Base-by-base conservation (phyloP, 2,888 invertebrate genomes). In the Sarcophaga variegata region DNA sequence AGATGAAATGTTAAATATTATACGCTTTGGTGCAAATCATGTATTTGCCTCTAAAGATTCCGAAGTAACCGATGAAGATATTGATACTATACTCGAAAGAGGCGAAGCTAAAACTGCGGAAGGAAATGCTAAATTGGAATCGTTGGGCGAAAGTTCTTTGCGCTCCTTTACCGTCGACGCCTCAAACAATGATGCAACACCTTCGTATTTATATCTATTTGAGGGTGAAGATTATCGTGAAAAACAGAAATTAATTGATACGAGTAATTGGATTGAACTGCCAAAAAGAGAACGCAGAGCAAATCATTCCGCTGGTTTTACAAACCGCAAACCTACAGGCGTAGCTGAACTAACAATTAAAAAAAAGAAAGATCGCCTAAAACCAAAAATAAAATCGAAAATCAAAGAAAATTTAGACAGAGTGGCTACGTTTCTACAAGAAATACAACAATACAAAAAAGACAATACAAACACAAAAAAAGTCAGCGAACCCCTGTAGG, bases 1-100 rank as follows among this genome's bases (percentile, higher is more conserved):
- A 92, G 99, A 99, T 90, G 99, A 99, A 94, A 99, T 99, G 97
- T 94, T 99, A 88, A 98, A 97, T 91, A 99, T 99, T 96, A 99
- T 99, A 93, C 95, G 99, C 81, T 99, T 99, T 91, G 99, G 99
- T n/a, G 99, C 99, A 27, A 98, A 99, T 93, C 98, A 99, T 91
- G 99, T 99, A 11, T 99, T 99, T 93, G 98, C 99, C 0, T 98
- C 99, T 0, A 99, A 99, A 91, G 98, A 98, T 91, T 98, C 98
- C 0, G 99, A 98, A 91, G 97, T 99, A 85, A 99, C 98, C 0
- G 99, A 99, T 91, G 99, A 99, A 91, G 99, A 99, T 92, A 99
- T 99, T 90, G 99, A 99, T 90, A 95, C 96, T 1, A 99, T 99
- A 91, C 94, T 99, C 88, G 96, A 96, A 90, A 97, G 97, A 90